Conservation (phyloP, 1,140 invertebrate genomes). For the Penaeus japonicus region DNA sequence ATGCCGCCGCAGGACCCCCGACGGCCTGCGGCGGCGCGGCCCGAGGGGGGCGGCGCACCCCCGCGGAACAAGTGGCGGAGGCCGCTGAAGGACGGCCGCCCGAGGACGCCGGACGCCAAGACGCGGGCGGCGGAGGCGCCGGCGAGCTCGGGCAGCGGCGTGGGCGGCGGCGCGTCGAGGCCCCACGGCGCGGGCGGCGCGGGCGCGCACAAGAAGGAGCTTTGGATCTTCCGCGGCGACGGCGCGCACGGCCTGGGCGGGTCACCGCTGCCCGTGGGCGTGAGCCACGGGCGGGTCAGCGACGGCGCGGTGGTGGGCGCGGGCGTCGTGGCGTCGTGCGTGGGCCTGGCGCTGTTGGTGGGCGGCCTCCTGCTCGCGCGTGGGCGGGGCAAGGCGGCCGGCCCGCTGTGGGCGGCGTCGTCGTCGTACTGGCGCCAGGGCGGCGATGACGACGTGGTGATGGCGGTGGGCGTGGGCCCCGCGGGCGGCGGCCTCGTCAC, state of each 20-base stretch:
- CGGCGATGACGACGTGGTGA: constrained; percentile 26
- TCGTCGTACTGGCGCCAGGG: constrained; percentile 29
- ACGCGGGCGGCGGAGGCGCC: not conserved
- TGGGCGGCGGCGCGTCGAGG: no score
- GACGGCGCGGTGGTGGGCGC: constrained; percentile 43
- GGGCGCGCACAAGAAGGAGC: constrained; percentile 14
- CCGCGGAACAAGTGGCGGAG: not conserved
- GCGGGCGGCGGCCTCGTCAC: not conserved
- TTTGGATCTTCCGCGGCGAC: constrained; percentile 41
- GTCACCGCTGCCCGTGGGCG: not conserved
- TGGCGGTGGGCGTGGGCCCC: constrained; percentile 27
- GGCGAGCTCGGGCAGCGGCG: no score
- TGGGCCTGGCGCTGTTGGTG: constrained; percentile 42
- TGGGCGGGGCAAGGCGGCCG: constrained; percentile 17
- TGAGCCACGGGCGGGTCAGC: constrained; percentile 20
- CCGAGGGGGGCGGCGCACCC: no score
- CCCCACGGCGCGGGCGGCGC: no score
- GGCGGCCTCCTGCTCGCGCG: constrained; percentile 36
- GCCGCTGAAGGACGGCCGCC: not conserved
- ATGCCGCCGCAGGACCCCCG: not conserved
- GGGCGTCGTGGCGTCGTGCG: constrained; percentile 39
- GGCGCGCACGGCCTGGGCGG: constrained; percentile 14
- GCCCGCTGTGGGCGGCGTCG: not conserved
- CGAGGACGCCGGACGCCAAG: no score
- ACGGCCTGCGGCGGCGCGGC: not conserved